These are phyloP conservation scores for Hydropsyche tenuis DNA, from an alignment of 1,140 invertebrate species.

Conservation along the genomic window DNA sequence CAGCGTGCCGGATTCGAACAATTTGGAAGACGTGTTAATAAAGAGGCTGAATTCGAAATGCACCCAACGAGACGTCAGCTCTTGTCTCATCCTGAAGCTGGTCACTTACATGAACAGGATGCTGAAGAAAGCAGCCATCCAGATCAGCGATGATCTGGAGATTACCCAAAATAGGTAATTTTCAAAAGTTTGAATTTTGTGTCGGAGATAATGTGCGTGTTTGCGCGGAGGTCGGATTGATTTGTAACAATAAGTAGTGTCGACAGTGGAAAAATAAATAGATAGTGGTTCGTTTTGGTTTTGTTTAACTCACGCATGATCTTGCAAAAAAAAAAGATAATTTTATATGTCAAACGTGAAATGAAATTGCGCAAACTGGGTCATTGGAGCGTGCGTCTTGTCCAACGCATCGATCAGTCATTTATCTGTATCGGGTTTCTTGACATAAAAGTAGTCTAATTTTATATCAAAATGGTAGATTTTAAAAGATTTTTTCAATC, in stretches of 20 bases:
- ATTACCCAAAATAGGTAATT: constrained; percentile 70
- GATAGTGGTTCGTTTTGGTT: background rate
- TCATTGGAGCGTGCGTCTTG: constrained; percentile 28
- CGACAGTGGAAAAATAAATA: background rate
- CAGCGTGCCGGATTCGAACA: constrained; percentile 1
- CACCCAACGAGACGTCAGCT: constrained; percentile 74
- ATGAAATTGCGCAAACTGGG: constrained; percentile 28
- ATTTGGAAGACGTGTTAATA: constrained; percentile 71
- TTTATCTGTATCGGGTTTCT: background rate
- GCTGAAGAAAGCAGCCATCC: constrained; percentile 77
- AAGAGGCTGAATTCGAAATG: constrained; percentile 78
- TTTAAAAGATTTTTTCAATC: no score
- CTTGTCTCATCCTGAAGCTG: constrained; percentile 80
- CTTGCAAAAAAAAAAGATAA: background rate
- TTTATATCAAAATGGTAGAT: background rate
- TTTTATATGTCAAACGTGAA: constrained; percentile 31
- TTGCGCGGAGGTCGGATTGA: no score
- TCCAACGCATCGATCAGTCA: background rate
- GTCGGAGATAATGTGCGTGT: background rate
- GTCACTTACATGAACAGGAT: constrained; percentile 82
- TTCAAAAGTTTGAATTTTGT: background rate
- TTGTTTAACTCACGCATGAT: background rate
- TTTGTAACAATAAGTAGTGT: no score
- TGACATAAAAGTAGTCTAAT: background rate
- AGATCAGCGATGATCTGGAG: constrained; percentile 76